Conservation (phyloP, 2,113 vertebrate species). For the Leptodactylus fuscus region DNA sequence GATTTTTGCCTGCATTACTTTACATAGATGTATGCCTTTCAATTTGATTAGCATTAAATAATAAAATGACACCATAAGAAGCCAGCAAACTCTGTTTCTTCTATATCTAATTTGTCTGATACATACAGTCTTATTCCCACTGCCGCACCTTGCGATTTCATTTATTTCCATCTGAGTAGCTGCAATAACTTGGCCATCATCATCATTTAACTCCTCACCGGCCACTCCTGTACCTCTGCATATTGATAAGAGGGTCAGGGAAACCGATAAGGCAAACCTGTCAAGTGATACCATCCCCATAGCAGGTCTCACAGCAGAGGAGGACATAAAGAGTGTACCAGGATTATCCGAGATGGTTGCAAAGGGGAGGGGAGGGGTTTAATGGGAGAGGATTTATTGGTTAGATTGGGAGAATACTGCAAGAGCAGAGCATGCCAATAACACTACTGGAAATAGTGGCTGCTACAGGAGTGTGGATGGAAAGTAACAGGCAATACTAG, state of each 20-base stretch:
- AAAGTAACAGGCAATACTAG: conserved; percentile 25
- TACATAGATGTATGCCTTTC: not conserved
- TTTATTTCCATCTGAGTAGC: not conserved
- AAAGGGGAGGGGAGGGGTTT: conserved; percentile 21
- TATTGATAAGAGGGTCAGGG: not conserved
- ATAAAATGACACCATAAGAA: not conserved
- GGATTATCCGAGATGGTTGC: conserved; percentile 18
- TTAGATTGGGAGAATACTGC: conserved; percentile 46
- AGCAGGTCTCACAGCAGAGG: not conserved
- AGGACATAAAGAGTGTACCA: not conserved
- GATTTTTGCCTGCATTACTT: not conserved
- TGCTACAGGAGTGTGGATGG: conserved; percentile 8
- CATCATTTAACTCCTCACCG: conserved; percentile 1
- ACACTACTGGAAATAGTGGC: not conserved
- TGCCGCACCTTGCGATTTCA: not conserved
- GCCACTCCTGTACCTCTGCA: not conserved
- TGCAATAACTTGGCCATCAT: not conserved
- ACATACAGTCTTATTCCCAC: not conserved
- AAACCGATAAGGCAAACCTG: conserved; percentile 1
- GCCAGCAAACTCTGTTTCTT: not conserved
- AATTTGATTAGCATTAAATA: not conserved
- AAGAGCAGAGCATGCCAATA: conserved; percentile 43
- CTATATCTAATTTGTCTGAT: not conserved
- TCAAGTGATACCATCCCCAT: not conserved
- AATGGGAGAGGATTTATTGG: conserved; percentile 36